Evolutionary conservation across 2,113 vertebrate species (phyloP), one percentile per base, ranked within the genome.

Genomic region (Penelope pileata): DNA sequence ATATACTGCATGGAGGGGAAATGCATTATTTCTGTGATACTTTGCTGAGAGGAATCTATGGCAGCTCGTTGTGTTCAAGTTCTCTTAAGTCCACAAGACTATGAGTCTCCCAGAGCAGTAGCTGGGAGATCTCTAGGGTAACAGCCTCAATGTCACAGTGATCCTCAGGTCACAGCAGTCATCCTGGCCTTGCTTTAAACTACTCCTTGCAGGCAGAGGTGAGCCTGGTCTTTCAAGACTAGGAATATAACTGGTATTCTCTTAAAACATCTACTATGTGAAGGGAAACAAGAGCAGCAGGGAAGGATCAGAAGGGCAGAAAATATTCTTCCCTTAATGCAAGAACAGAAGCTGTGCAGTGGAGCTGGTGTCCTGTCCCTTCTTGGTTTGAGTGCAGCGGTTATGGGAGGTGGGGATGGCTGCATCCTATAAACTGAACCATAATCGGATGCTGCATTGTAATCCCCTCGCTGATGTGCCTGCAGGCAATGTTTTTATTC

Each of bases 401-500:
- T 82, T 92, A 60, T 36, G 69, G 79, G 89, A 79, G 58, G 70
- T 60, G 58, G 66, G 62, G 77, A 84, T 0, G 16, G 73, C 74
- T 79, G 62, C 40, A 24, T 79, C 0, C 0, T 23, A 16, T 76
- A 91, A 95, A 86, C 83, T 16, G 18, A 81, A 53, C 80, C 50
- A 72, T 80, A 88, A 92, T 83, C 2, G 0, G 77, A 30, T 56
- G 32, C 83, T 63, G 42, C 70, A 54, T 56, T 73, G 69, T 93
- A 92, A 96, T 96, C 92, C 88, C 60, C 47, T 86, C n/a, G 16
- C 77, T 82, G 92, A 75, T 30, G 56, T 73, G 91, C 88, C 94
- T 91, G 64, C 83, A 84, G 92, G 96, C 89, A 76, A n/a, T 75
- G 91, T 77, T 92, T 95, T 95, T 83, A 86, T 90, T 92, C 77